Evolutionary conservation across 2,888 invertebrate species (phyloP).

Genomic region (Apoderus coryli): DNA sequence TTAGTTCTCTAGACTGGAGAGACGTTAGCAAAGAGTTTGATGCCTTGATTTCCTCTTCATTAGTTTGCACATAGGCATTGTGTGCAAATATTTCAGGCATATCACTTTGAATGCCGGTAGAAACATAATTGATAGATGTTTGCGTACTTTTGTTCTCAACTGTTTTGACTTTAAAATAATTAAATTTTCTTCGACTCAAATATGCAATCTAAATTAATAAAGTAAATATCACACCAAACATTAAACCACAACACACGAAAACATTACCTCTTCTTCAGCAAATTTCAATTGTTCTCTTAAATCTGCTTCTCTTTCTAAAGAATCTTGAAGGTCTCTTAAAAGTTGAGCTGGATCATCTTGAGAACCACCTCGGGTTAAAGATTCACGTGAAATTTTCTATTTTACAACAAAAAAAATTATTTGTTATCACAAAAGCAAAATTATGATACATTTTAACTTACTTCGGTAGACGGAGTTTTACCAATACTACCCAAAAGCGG

Average conservation of each 20-base stretch:
- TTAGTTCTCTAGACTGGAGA: conserved; percentile 21
- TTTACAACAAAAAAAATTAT: conserved; percentile 5
- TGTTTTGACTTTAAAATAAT: too few species aligned
- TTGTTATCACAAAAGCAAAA: conserved; percentile 4
- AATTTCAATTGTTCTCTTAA: conserved; percentile 82
- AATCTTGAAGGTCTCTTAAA: conserved; percentile 77
- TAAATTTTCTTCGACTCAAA: too few species aligned
- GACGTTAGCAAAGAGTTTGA: conserved; percentile 15
- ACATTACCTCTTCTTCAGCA: conserved; percentile 76
- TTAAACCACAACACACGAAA: too few species aligned
- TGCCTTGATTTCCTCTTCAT: conserved; percentile 3
- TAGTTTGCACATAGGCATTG: too few species aligned
- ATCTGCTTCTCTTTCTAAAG: conserved; percentile 86
- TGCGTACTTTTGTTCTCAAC: too few species aligned
- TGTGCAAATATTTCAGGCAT: too few species aligned
- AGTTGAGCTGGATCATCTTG: conserved; percentile 72
- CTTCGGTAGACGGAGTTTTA: conserved; percentile 42
- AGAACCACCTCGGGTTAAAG: conserved; percentile 61
- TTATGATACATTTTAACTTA: conserved; percentile 35
- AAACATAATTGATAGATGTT: too few species aligned
- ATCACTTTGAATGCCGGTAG: too few species aligned
- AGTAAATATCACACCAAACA: too few species aligned
- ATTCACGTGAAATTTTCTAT: conserved; percentile 57
- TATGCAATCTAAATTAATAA: too few species aligned
- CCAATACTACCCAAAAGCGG: conserved; percentile 41